These are phyloP conservation scores for Mastomys natalensis DNA, from an alignment of 2,113 vertebrate species.

Conservation along the genomic window DNA sequence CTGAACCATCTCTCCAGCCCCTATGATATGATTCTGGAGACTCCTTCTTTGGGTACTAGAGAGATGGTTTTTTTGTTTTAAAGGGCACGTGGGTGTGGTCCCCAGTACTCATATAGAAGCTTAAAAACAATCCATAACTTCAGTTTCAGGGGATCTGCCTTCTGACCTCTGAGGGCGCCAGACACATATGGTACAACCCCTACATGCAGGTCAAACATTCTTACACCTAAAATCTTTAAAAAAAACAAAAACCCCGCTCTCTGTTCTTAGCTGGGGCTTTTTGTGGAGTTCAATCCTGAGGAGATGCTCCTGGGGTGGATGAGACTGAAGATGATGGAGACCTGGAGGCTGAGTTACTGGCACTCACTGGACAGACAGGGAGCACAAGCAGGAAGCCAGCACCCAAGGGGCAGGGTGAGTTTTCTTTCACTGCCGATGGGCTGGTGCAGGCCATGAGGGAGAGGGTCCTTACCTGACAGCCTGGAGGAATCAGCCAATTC, in stretches of 20 bases:
- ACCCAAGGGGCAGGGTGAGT: slow-evolving; percentile 90
- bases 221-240: not conserved
- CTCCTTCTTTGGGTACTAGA: not conserved
- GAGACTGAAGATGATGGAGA: slow-evolving; percentile 90
- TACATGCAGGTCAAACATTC: not conserved
- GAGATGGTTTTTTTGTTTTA: not conserved
- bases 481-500: not conserved
- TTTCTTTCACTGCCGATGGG: not conserved
- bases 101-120: not conserved
- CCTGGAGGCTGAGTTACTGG: slow-evolving; percentile 95
- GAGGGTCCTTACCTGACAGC: not conserved
- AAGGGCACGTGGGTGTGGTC: not conserved
- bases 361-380: slow-evolving; percentile 89
- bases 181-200: not conserved
- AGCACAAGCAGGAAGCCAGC: slow-evolving; percentile 82
- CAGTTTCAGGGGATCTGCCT: not conserved
- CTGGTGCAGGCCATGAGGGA: too few relatives aligned
- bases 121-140: not conserved
- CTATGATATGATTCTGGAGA: not conserved
- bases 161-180: not conserved
- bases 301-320: slow-evolving; percentile 89
- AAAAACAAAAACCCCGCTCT: not conserved
- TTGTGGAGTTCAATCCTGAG: slow-evolving; percentile 92
- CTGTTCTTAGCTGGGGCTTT: slow-evolving; percentile 93
- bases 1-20: not conserved